A percentile compares a stretch with the other conserved stretches of the same genome.
Conservation (phyloP, 1,140 invertebrate species). For the Aporrectodea caliginosa region DNA sequence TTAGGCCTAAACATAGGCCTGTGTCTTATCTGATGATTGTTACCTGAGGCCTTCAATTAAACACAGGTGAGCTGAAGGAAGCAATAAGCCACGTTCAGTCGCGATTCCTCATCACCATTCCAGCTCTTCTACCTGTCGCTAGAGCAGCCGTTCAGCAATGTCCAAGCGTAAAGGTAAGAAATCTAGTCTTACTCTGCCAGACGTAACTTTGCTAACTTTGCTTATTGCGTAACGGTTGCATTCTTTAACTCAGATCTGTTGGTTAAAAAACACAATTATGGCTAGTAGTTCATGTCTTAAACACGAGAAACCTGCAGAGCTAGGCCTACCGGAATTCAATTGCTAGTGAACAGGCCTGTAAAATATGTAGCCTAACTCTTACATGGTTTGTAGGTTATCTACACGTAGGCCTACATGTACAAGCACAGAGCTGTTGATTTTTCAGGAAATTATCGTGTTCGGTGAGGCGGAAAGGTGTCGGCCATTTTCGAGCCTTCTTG, state of each 20-base stretch:
- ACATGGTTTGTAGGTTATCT: too few relatives aligned
- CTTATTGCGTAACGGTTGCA: not conserved
- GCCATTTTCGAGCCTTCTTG: conserved; percentile 39
- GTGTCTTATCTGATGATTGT: not conserved
- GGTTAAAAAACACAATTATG: too few relatives aligned
- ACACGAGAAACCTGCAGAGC: too few relatives aligned
- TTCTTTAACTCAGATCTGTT: not conserved
- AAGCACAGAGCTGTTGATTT: too few relatives aligned
- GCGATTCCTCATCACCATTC: not conserved
- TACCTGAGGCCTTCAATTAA: not conserved
- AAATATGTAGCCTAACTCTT: too few relatives aligned
- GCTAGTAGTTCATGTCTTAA: too few relatives aligned
- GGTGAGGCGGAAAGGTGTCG: conserved; percentile 41
- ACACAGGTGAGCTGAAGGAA: not conserved
- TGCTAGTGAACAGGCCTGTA: too few relatives aligned
- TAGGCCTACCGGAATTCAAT: not conserved
- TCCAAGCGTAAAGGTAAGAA: not conserved
- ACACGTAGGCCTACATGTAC: too few relatives aligned
- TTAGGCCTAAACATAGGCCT: not conserved
- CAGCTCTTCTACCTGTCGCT: not conserved
- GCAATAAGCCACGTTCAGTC: not conserved
- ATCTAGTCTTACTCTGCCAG: not conserved
- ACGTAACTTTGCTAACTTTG: not conserved
- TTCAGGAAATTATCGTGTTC: conserved; percentile 49
- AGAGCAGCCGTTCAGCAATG: not conserved